A percentile compares a stretch with the other conserved stretches of the same genome.
These are phyloP conservation scores for Cetoscarus ocellatus DNA, from an alignment of 2,797 vertebrate species.

Conservation along the genomic window DNA sequence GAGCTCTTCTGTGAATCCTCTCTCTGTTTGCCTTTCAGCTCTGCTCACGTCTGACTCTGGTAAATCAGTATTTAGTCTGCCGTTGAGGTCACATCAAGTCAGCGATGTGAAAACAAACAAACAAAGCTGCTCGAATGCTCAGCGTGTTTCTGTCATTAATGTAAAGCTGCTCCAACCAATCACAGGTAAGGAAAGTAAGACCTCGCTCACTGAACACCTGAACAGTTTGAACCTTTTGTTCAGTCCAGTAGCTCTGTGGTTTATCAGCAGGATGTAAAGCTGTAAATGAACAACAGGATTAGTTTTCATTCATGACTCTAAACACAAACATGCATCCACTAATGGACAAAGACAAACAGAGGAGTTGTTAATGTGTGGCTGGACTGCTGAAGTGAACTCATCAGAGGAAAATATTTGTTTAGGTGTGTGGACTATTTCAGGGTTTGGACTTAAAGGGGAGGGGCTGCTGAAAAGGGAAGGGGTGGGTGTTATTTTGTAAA, in stretches of 20 bases:
- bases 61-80: conserved; percentile 58
- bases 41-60: conserved; percentile 33
- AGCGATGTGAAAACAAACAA: not conserved
- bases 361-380: not conserved
- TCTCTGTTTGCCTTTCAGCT: conserved; percentile 16
- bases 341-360: not conserved
- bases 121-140: conserved; percentile 9
- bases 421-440: not conserved
- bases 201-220: not conserved
- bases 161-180: conserved; percentile 5
- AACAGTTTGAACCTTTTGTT: not conserved
- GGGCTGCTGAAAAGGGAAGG: not conserved
- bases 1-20: not conserved
- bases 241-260: not conserved
- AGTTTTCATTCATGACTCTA: not conserved
- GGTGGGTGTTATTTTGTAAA: not conserved
- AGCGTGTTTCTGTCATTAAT: conserved; percentile 10
- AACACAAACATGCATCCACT: not conserved
- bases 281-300: conserved; percentile 35
- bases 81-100: conserved; percentile 37
- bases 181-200: conserved; percentile 9
- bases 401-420: conserved; percentile 4
- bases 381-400: not conserved
- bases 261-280: conserved; percentile 1
- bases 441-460: too few species aligned